These are phyloP conservation scores for Drosophila quinaria DNA, from an alignment of 2,888 invertebrate genomes.

Conservation along the genomic window DNA sequence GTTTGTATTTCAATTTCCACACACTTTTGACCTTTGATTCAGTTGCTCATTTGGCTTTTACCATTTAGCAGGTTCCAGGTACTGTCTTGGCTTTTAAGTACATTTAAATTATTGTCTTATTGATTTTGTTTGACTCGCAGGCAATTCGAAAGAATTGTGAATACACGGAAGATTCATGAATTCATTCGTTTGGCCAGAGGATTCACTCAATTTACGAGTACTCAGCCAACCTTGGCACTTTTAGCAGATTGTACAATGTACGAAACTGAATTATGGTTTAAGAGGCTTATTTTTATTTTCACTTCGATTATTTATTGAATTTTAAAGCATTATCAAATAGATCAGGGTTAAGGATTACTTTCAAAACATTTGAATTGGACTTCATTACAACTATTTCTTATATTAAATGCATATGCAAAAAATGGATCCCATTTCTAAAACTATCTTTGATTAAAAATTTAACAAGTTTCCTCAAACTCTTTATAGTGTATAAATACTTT, in stretches of 20 bases:
- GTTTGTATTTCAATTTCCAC: constrained; percentile 47
- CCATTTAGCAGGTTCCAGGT: constrained; percentile 41
- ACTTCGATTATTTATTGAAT: constrained; percentile 39
- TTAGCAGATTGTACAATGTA: constrained; percentile 32
- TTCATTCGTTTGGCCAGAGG: constrained; percentile 17
- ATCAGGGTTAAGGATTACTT: constrained; percentile 15
- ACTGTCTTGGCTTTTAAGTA: constrained; percentile 48
- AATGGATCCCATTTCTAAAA: not conserved
- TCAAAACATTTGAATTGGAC: no score
- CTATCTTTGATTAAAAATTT: no score
- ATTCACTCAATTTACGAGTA: constrained; percentile 47
- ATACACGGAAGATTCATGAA: constrained; percentile 31
- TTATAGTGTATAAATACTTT: not conserved
- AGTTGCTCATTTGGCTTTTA: constrained; percentile 8
- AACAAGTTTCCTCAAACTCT: no score
- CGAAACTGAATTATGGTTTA: constrained; percentile 36
- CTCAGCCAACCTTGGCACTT: constrained; percentile 38
- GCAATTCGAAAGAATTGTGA: constrained; percentile 40
- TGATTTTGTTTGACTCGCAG: constrained; percentile 28
- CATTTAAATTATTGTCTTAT: constrained; percentile 62
- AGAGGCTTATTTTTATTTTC: constrained; percentile 30
- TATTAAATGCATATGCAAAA: no score
- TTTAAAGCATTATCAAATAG: constrained; percentile 5
- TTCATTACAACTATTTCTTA: no score
- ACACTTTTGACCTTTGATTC: constrained; percentile 58